Percentiles rank a stretch among this genome's conserved stretches.
Evolutionary conservation across 1,140 invertebrate genomes (phyloP).

Genomic region (Hycleus cichorii): DNA sequence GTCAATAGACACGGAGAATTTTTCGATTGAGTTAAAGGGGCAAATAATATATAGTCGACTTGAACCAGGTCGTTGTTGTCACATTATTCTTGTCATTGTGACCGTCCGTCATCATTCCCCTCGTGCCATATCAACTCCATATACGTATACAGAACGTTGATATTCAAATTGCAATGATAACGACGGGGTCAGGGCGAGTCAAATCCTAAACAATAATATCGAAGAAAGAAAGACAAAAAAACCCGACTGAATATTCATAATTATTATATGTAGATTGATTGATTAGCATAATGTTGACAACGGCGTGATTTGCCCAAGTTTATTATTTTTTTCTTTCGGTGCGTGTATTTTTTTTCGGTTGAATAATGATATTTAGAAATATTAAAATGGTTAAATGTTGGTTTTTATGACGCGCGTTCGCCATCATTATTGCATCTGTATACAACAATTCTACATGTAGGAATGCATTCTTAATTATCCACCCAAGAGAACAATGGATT

Average conservation of each 20-base stretch:
- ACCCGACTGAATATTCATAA: conserved; percentile 20
- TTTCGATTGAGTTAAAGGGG: background rate
- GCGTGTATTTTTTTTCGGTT: too few relatives aligned
- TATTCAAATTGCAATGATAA: conserved; percentile 22
- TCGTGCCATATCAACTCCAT: too few relatives aligned
- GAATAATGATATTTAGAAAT: too few relatives aligned
- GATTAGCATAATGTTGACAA: conserved; percentile 8
- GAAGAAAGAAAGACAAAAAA: background rate
- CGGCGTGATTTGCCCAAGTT: too few relatives aligned
- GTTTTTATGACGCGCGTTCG: too few relatives aligned
- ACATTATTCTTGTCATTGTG: background rate
- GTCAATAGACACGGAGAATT: conserved; percentile 9
- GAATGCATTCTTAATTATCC: too few relatives aligned
- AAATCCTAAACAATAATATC: conserved; percentile 16
- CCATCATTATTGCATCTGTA: too few relatives aligned
- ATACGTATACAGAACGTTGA: background rate
- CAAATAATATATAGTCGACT: background rate
- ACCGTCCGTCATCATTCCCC: conserved; percentile 1
- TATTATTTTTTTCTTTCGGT: too few relatives aligned
- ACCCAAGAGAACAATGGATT: too few relatives aligned
- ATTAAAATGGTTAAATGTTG: too few relatives aligned
- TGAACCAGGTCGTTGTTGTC: background rate
- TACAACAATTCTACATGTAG: too few relatives aligned
- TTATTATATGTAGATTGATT: conserved; percentile 26
- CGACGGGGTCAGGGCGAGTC: conserved; percentile 24